Evolutionary conservation across 2,797 vertebrate genomes (phyloP), one percentile per base, ranked within the genome.

Genomic region (Harpagifer antarcticus): DNA sequence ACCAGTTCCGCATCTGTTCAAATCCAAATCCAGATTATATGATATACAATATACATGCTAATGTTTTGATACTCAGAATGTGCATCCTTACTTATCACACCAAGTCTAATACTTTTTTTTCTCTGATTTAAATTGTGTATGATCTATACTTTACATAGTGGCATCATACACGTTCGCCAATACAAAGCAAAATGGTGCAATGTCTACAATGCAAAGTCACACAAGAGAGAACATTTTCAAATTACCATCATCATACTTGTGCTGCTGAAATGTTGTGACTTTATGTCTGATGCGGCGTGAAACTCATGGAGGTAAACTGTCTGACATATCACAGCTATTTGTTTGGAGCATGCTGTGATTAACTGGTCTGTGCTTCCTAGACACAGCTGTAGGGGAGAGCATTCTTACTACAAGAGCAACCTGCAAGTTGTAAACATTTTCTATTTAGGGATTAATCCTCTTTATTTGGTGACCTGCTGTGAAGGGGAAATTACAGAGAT

Each of bases 301-400:
- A 76, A 60, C 45, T 57, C 54, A 54, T 23, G 19, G 31, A 49
- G 50, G 61, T 65, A 70, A 78, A 52, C 54, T 31, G 53, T 64
- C 43, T 44, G 74, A 80, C 73, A 71, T 45, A 61, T 59, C 19
- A 9, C 66, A 72, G 62, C 17, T 57, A 55, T 79, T 80, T 81
- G 68, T 79, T 67, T 47, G 33, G 55, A 72, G 49, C 77, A 50
- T 53, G 73, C 72, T 83, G 73, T 80, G 77, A 88, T 78, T 61
- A 72, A 79, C 55, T n/a, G 49, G 54, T 74, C 72, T 76, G 58
- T 72, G 60, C n/a, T 53, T 85, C 57, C 40, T 58, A 84, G 81
- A 83, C 76, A 68, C 68, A 71, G 76, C 67, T 71, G 58, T 43
- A 65, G 76, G 31, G 55, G 1, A 47, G 44, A 78, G 42, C 14